Conservation (phyloP, 2,888 invertebrate species). For the Cephonodes hylas region DNA sequence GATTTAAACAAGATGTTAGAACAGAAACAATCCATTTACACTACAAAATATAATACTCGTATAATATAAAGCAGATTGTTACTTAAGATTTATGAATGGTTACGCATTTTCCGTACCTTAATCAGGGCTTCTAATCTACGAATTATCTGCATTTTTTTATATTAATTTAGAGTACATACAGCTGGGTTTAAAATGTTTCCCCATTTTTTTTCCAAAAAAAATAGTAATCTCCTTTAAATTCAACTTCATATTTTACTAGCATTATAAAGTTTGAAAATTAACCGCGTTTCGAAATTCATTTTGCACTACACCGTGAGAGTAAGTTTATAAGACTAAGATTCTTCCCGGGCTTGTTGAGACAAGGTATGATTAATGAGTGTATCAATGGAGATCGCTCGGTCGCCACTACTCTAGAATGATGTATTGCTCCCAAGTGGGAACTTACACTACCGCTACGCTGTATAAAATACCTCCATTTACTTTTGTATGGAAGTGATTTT, state of each 20-base stretch:
- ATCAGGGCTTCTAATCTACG: no score
- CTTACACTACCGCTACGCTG: background rate
- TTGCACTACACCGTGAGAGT: background rate
- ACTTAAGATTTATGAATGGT: no score
- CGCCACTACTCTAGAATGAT: slow-evolving; percentile 37
- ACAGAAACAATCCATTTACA: no score
- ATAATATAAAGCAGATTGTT: no score
- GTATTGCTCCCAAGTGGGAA: slow-evolving; percentile 34
- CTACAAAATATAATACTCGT: no score
- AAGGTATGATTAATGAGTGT: slow-evolving; percentile 57
- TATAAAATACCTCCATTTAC: background rate
- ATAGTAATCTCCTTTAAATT: no score
- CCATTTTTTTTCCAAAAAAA: no score
- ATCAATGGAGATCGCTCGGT: slow-evolving; percentile 52
- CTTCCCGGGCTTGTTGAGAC: slow-evolving; percentile 26
- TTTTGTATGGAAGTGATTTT: background rate
- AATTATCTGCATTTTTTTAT: no score
- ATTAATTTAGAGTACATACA: no score
- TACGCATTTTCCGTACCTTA: no score
- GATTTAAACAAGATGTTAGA: no score
- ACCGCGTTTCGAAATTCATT: background rate
- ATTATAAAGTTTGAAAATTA: background rate
- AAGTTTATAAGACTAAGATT: background rate
- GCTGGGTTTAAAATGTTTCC: no score
- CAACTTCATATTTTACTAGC: background rate